Conservation (phyloP, 2,888 invertebrate species). For the Agrochola litura region DNA sequence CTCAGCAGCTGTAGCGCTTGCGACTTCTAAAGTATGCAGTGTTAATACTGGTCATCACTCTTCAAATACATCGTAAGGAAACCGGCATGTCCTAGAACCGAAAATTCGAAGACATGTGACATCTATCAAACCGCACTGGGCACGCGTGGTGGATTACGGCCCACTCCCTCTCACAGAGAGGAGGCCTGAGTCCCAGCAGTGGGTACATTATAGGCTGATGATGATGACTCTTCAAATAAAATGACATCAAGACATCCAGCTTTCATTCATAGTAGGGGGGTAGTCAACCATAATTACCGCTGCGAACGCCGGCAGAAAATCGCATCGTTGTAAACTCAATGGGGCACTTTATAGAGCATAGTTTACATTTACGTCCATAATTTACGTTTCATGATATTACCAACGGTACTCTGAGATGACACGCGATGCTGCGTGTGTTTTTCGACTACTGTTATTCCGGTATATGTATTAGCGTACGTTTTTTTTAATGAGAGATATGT, state of each 20-base stretch:
- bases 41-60: not conserved
- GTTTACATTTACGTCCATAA: constrained; percentile 48
- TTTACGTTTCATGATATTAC: constrained; percentile 44
- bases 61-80: too few relatives aligned
- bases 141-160: too few relatives aligned
- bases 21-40: too few relatives aligned
- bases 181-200: too few relatives aligned
- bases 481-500: not conserved
- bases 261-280: constrained; percentile 27
- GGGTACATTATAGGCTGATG: too few relatives aligned
- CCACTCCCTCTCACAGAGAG: too few relatives aligned
- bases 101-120: too few relatives aligned
- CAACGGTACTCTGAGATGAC: constrained; percentile 52
- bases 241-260: not conserved
- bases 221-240: too few relatives aligned
- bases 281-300: constrained; percentile 6
- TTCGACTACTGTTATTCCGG: constrained; percentile 42
- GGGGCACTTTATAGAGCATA: constrained; percentile 42
- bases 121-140: too few relatives aligned
- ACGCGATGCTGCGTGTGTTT: constrained; percentile 54
- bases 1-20: too few relatives aligned
- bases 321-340: constrained; percentile 25
- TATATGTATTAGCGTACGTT: constrained; percentile 1
- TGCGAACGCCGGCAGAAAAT: constrained; percentile 15
- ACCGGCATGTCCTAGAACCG: too few relatives aligned